Evolutionary conservation across 2,888 invertebrate species (phyloP).

Genomic region (Drosophila nr. medialis): DNA sequence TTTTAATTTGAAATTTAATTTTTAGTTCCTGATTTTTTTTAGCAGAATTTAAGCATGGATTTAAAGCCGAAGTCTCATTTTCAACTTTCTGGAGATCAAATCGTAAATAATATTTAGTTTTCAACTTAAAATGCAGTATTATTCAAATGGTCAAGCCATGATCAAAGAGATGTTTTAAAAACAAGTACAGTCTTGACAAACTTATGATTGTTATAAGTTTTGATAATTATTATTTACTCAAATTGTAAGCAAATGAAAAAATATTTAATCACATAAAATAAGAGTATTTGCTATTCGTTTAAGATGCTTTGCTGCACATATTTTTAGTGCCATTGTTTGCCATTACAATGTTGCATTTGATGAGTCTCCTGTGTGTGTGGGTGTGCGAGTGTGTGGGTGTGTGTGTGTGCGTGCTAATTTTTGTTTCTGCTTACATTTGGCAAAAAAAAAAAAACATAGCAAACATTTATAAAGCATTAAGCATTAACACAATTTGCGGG

Average conservation of each 20-base stretch:
- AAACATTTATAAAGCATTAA: slow-evolving; percentile 67
- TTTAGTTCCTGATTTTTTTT: too few species aligned
- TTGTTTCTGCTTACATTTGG: slow-evolving; percentile 42
- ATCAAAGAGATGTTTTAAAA: too few species aligned
- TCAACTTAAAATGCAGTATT: too few species aligned
- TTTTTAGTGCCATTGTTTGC: slow-evolving; percentile 29
- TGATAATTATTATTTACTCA: too few species aligned
- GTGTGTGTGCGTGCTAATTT: slow-evolving; percentile 48
- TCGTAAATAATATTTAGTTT: too few species aligned
- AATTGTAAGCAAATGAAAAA: not conserved
- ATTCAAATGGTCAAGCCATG: too few species aligned
- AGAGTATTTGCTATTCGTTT: slow-evolving; percentile 28
- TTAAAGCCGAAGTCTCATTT: too few species aligned
- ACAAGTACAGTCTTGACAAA: too few species aligned
- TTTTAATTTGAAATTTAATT: too few species aligned
- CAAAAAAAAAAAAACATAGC: slow-evolving; percentile 41
- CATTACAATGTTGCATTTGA: slow-evolving; percentile 48
- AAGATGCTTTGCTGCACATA: not conserved
- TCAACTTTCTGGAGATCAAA: too few species aligned
- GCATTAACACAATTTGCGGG: slow-evolving; percentile 65
- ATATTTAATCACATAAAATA: not conserved
- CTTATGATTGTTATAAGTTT: too few species aligned
- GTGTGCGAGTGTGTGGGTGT: not conserved
- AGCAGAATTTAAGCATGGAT: too few species aligned
- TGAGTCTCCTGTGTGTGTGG: slow-evolving; percentile 11